Percentiles rank a stretch among this genome's conserved stretches.
Evolutionary conservation across 2,113 vertebrate species (phyloP).

Genomic region (Neodontobutis hainanensis): DNA sequence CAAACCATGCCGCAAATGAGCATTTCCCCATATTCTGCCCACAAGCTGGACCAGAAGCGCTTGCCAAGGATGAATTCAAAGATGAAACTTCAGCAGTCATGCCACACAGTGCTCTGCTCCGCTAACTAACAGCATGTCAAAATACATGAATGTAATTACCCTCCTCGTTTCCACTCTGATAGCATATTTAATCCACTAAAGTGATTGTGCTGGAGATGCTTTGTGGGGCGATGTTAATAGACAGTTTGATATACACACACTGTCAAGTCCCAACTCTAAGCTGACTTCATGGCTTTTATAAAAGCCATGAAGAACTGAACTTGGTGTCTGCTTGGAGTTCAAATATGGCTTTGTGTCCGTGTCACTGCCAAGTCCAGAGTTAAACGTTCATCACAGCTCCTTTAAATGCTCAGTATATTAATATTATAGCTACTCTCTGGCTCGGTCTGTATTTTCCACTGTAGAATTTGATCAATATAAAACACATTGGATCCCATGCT

Average conservation of each 20-base stretch:
- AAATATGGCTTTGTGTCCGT: background rate
- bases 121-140: constrained; percentile 23
- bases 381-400: background rate
- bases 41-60: constrained; percentile 33
- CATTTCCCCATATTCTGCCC: constrained; percentile 20
- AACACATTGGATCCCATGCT: background rate
- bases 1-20: constrained; percentile 13
- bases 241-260: background rate
- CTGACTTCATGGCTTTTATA: background rate
- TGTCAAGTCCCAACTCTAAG: constrained; percentile 9
- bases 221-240: constrained; percentile 6
- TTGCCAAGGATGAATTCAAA: constrained; percentile 33
- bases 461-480: constrained; percentile 1
- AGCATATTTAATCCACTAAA: constrained; percentile 15
- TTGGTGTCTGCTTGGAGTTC: background rate
- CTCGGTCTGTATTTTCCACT: background rate
- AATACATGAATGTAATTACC: constrained; percentile 31
- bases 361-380: background rate
- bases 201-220: constrained; percentile 3
- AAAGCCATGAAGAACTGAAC: background rate
- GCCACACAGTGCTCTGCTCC: constrained; percentile 3
- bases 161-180: constrained; percentile 4
- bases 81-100: constrained; percentile 23
- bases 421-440: background rate
- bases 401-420: background rate